Percentiles rank a stretch among this genome's conserved stretches.
Conservation (phyloP, 2,888 invertebrate genomes). For the Cerastoderma edule region DNA sequence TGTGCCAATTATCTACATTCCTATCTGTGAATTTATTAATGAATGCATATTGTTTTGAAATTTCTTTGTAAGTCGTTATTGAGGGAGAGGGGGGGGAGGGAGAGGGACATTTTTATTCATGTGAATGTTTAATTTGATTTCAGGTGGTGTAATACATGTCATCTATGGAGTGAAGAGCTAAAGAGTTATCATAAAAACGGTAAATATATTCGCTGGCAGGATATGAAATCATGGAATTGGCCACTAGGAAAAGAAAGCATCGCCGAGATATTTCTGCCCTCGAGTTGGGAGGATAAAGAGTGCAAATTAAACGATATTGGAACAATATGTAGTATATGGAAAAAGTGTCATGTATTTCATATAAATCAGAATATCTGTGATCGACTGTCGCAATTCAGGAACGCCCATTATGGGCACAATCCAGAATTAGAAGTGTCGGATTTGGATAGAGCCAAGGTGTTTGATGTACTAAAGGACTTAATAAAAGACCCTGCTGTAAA, state of each 20-base stretch:
- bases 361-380: not conserved
- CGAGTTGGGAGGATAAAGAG: no score
- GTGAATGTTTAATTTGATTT: no score
- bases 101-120: no score
- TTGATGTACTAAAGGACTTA: not conserved
- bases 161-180: not conserved
- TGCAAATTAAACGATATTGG: not conserved
- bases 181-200: not conserved
- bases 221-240: not conserved
- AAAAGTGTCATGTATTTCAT: not conserved
- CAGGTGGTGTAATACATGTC: not conserved
- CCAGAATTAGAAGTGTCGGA: constrained; percentile 1
- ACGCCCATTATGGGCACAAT: not conserved
- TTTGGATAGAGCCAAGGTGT: not conserved
- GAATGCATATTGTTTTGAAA: not conserved
- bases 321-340: not conserved
- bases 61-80: no score
- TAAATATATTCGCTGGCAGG: not conserved
- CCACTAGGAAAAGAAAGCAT: not conserved
- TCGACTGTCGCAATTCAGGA: not conserved
- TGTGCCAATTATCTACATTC: no score
- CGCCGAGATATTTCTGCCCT: not conserved
- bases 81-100: no score
- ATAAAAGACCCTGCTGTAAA: not conserved
- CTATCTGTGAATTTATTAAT: no score